phyloP scores from a whole-genome alignment of 2,797 vertebrate genomes.

The Coranthus polyacanthus region DNA sequence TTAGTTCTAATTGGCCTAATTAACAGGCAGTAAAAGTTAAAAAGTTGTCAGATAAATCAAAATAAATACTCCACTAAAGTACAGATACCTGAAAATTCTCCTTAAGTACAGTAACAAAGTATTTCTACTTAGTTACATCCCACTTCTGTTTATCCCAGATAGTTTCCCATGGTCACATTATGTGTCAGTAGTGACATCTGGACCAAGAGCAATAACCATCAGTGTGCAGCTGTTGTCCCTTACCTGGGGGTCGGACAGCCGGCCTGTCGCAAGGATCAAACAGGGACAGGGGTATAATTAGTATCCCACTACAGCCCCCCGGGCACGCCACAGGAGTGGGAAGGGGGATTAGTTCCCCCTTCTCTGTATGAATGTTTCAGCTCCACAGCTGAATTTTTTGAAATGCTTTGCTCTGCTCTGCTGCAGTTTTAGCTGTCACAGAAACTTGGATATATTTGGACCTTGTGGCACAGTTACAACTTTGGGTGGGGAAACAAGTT shows the following conservation, averaged over 20 bases:
- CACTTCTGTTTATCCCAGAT: too few relatives aligned
- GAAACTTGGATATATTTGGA: background rate
- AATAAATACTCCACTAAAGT: too few relatives aligned
- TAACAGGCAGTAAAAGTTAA: too few relatives aligned
- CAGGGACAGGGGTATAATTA: conserved; percentile 64
- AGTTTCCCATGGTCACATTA: conserved; percentile 23
- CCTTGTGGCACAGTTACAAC: too few relatives aligned
- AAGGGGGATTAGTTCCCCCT: conserved; percentile 8
- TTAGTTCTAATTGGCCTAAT: too few relatives aligned
- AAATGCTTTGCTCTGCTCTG: background rate
- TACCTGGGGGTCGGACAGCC: conserved; percentile 42
- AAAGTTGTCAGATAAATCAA: too few relatives aligned
- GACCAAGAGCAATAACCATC: conserved; percentile 47
- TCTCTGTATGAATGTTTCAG: conserved; percentile 22
- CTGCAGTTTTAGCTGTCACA: conserved; percentile 1
- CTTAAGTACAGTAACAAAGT: too few relatives aligned
- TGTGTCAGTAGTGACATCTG: conserved; percentile 64
- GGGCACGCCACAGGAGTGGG: conserved; percentile 34
- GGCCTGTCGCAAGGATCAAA: conserved; percentile 63
- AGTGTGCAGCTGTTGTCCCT: conserved; percentile 60
- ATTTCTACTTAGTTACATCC: too few relatives aligned
- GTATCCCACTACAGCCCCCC: conserved; percentile 6
- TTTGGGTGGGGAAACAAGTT: background rate
- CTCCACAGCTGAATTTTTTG: conserved; percentile 20
- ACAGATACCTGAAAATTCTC: too few relatives aligned